These are phyloP conservation scores for Oostethus manadensis DNA, from an alignment of 2,113 vertebrate genomes.

Conservation along the genomic window DNA sequence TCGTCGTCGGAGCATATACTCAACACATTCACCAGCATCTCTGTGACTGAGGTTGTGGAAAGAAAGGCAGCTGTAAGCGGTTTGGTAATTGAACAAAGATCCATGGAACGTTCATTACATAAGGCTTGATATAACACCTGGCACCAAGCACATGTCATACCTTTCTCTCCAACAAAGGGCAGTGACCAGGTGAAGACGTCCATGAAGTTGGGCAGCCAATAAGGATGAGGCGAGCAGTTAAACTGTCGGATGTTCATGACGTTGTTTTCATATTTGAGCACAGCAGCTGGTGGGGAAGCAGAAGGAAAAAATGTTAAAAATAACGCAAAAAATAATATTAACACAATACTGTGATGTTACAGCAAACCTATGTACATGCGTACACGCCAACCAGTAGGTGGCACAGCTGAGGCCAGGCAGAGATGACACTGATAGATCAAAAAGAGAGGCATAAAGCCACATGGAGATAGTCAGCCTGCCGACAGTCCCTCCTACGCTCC, in stretches of 20 bases:
- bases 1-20: conserved; percentile 81
- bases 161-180: conserved; percentile 80
- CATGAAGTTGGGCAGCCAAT: conserved; percentile 84
- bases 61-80: conserved; percentile 1
- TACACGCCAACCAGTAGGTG: conserved; percentile 57
- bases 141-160: conserved; percentile 31
- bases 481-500: conserved; percentile 67
- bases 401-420: conserved; percentile 46
- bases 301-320: too few relatives aligned
- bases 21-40: conserved; percentile 81
- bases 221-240: conserved; percentile 80
- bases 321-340: too few relatives aligned
- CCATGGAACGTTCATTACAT: neutral
- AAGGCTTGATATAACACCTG: neutral
- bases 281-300: conserved; percentile 66
- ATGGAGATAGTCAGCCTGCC: conserved; percentile 68
- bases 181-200: conserved; percentile 84
- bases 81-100: neutral
- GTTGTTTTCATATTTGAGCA: conserved; percentile 82
- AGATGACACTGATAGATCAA: conserved; percentile 68
- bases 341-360: neutral
- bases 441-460: conserved; percentile 61
- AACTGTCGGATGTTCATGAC: conserved; percentile 83
- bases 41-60: conserved; percentile 68
- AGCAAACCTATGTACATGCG: neutral